These are phyloP conservation scores for Ypsolopha sequella DNA, from an alignment of 2,888 invertebrate species.

Conservation along the genomic window DNA sequence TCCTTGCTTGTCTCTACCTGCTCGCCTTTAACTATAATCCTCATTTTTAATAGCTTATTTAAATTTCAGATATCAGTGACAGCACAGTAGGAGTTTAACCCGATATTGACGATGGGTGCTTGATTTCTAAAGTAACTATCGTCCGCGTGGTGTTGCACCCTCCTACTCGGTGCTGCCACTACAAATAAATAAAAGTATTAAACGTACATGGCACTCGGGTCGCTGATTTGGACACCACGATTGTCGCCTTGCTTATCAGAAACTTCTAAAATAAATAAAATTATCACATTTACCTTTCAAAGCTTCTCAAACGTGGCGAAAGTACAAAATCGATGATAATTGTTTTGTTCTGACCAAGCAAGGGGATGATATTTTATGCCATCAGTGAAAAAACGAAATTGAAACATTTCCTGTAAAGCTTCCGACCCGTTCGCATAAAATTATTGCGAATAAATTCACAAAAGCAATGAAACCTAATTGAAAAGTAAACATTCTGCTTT, in stretches of 20 bases:
- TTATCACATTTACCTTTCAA: constrained; percentile 12
- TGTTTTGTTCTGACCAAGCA: constrained; percentile 36
- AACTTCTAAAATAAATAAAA: constrained; percentile 6
- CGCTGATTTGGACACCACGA: constrained; percentile 67
- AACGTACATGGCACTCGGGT: constrained; percentile 62
- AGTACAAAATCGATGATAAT: constrained; percentile 15
- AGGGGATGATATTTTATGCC: constrained; percentile 45
- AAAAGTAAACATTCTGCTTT: constrained; percentile 12
- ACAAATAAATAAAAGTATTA: constrained; percentile 31
- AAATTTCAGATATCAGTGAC: constrained; percentile 49
- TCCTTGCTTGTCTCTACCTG: background rate
- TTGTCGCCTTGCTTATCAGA: constrained; percentile 57
- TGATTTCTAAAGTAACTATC: constrained; percentile 45
- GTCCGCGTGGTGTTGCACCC: constrained; percentile 34
- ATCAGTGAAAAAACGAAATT: constrained; percentile 29
- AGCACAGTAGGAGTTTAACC: constrained; percentile 58
- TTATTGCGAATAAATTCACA: too few relatives aligned
- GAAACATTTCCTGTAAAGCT: too few relatives aligned
- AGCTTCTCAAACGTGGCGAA: constrained; percentile 14
- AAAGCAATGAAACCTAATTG: background rate
- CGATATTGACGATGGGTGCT: constrained; percentile 57
- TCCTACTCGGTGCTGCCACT: constrained; percentile 62
- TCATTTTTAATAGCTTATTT: constrained; percentile 8
- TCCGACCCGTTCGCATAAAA: too few relatives aligned
- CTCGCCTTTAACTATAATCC: constrained; percentile 13